Evolutionary conservation across 2,888 invertebrate species (phyloP).

Genomic region (Parapristionchus giblindavisi): DNA sequence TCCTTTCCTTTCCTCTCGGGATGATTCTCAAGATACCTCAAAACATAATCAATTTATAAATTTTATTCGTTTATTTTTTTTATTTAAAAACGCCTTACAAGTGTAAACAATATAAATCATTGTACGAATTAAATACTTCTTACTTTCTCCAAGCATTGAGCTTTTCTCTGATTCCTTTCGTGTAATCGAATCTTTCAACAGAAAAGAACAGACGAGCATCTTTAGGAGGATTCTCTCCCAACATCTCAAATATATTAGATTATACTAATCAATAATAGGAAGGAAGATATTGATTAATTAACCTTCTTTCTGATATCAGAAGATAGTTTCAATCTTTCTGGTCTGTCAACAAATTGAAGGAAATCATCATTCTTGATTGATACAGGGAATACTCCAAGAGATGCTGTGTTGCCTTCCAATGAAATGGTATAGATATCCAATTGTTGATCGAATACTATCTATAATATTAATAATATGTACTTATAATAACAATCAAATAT

Average conservation of each 20-base stretch:
- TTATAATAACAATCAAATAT: not conserved
- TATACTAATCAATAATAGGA: not conserved
- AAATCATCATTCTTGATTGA: conserved; percentile 70
- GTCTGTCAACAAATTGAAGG: conserved; percentile 61
- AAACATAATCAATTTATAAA: not conserved
- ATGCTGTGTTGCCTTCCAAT: conserved; percentile 29
- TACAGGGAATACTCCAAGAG: conserved; percentile 64
- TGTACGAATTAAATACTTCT: not conserved
- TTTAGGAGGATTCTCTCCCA: conserved; percentile 58
- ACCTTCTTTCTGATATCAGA: conserved; percentile 59
- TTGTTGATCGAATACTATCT: conserved; percentile 28
- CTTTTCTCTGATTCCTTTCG: conserved; percentile 69
- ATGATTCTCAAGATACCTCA: conserved; percentile 64
- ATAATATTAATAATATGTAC: not conserved
- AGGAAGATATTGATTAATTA: not conserved
- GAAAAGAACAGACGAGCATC: conserved; percentile 68
- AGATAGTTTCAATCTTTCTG: conserved; percentile 56
- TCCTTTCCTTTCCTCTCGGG: conserved; percentile 69
- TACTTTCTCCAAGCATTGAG: conserved; percentile 59
- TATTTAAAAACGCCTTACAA: too few relatives aligned
- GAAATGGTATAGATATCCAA: conserved; percentile 39
- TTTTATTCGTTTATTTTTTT: too few relatives aligned
- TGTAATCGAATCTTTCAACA: conserved; percentile 69
- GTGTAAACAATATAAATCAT: not conserved
- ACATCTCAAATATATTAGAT: conserved; percentile 46